A percentile compares a stretch with the other conserved stretches of the same genome.
These are phyloP conservation scores for Drosophila lacicola DNA, from an alignment of 2,888 invertebrate species.

Conservation along the genomic window DNA sequence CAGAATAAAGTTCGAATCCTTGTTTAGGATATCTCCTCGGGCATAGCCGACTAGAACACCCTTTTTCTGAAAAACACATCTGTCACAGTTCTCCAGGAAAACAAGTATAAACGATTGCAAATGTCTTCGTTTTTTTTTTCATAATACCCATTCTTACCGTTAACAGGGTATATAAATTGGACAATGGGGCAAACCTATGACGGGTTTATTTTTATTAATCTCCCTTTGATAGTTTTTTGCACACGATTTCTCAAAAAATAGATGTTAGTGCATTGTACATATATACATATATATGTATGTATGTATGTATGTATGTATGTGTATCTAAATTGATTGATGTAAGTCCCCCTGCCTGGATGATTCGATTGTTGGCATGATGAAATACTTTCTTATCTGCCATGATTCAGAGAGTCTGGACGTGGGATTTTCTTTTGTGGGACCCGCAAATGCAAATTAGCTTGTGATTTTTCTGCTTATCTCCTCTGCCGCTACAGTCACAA, in stretches of 20 bases:
- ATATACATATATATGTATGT: background rate
- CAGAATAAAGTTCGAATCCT: too few relatives aligned
- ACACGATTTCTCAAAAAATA: conserved; percentile 6
- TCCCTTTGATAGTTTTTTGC: conserved; percentile 2
- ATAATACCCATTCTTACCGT: too few relatives aligned
- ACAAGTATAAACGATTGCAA: too few relatives aligned
- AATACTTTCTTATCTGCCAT: conserved; percentile 20
- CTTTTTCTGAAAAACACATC: too few relatives aligned
- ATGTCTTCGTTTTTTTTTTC: too few relatives aligned
- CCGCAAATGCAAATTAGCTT: conserved; percentile 13
- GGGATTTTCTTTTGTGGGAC: conserved; percentile 5
- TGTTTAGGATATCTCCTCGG: too few relatives aligned
- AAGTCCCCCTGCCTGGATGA: background rate
- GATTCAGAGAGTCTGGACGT: conserved; percentile 26
- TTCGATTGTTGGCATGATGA: conserved; percentile 2
- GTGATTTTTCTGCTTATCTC: background rate
- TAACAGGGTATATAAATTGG: background rate
- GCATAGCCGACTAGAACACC: too few relatives aligned
- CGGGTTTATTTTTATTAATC: background rate
- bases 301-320: too few relatives aligned
- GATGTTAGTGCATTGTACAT: background rate
- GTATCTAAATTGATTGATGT: background rate
- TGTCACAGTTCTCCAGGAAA: too few relatives aligned
- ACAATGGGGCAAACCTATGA: background rate
- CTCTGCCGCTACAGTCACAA: background rate